Conservation (phyloP, 2,113 vertebrate species). For the Gila orcuttii region DNA sequence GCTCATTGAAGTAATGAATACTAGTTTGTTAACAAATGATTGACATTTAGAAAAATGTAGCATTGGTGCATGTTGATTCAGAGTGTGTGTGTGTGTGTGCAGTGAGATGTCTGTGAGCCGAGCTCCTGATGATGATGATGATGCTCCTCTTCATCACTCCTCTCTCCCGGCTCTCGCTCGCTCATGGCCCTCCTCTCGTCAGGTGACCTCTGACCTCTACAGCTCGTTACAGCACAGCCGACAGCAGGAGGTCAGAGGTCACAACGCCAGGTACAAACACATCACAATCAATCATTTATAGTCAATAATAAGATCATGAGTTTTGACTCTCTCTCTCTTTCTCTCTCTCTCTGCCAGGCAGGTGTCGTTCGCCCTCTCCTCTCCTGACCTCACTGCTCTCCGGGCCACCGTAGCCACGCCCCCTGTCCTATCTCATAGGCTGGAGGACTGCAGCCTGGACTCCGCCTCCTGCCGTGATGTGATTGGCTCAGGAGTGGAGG, state of each 20-base stretch:
- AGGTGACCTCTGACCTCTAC: slow-evolving; percentile 76
- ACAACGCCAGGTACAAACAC: slow-evolving; percentile 49
- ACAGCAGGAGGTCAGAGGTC: slow-evolving; percentile 66
- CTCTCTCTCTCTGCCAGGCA: slow-evolving; percentile 44
- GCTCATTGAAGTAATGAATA: too few species aligned
- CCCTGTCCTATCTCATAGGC: slow-evolving; percentile 25
- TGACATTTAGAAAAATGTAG: too few species aligned
- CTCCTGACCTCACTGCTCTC: slow-evolving; percentile 38
- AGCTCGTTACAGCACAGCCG: slow-evolving; percentile 72
- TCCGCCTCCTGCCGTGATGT: neutral
- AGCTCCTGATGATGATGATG: slow-evolving; percentile 45
- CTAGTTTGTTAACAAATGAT: too few species aligned
- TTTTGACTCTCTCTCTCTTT: neutral
- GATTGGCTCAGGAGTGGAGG: neutral
- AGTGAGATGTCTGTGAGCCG: slow-evolving; percentile 47
- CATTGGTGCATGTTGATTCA: too few species aligned
- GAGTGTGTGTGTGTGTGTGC: neutral
- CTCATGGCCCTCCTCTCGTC: slow-evolving; percentile 62
- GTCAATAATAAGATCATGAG: neutral
- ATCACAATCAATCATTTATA: neutral
- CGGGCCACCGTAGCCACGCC: slow-evolving; percentile 1
- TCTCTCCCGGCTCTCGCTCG: slow-evolving; percentile 26
- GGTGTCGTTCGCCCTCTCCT: slow-evolving; percentile 54
- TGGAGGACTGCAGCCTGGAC: slow-evolving; percentile 24
- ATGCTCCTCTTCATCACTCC: slow-evolving; percentile 51